phyloP scores from a whole-genome alignment of 2,797 vertebrate genomes.

The Accipiter fasciatus region DNA sequence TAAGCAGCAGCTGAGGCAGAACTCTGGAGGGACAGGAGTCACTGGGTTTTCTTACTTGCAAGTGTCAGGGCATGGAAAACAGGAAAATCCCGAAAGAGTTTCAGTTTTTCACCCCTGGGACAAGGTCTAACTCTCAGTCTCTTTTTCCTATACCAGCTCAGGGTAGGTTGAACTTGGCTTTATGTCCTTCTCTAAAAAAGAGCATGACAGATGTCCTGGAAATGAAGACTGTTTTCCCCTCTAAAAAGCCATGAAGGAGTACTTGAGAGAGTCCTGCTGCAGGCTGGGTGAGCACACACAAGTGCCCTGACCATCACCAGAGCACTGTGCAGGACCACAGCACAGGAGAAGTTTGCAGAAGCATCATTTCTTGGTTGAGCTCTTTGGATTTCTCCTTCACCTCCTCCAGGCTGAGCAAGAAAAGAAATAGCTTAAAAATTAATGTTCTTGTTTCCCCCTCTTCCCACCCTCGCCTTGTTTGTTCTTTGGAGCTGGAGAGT shows the following conservation, averaged over 20 bases:
- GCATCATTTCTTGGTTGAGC: no score
- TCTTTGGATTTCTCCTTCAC: not conserved
- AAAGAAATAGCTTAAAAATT: not conserved
- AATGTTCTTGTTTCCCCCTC: not conserved
- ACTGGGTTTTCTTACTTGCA: not conserved
- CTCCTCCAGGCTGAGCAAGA: not conserved
- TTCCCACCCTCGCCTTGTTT: not conserved
- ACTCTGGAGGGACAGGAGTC: not conserved
- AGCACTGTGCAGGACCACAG: no score
- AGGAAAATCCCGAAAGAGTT: not conserved
- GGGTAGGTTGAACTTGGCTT: not conserved
- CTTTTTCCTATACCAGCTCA: not conserved
- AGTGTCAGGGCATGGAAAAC: not conserved
- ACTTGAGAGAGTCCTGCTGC: not conserved
- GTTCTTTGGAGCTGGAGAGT: not conserved
- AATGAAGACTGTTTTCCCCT: not conserved
- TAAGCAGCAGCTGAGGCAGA: not conserved
- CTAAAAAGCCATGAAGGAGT: not conserved
- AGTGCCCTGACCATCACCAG: not conserved
- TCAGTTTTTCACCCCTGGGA: not conserved
- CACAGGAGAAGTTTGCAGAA: not conserved
- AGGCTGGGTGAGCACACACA: not conserved
- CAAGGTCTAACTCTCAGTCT: not conserved
- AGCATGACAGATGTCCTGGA: not conserved
- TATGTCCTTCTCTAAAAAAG: not conserved